Base-by-base conservation (phyloP, 2,113 vertebrate species). In the Pristiophorus japonicus region DNA sequence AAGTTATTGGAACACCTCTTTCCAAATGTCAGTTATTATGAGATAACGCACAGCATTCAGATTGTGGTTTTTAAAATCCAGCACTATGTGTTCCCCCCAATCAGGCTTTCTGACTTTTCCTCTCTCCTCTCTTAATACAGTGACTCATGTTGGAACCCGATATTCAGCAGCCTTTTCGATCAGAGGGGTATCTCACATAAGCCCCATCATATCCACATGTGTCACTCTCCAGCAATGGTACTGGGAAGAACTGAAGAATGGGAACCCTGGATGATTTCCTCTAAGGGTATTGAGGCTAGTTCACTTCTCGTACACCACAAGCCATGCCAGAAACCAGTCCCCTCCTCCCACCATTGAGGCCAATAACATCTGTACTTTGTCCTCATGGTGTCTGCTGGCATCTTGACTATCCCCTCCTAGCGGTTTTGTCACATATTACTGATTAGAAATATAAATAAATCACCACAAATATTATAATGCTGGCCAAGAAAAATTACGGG, bases 21-120 rank as follows among this genome's bases (percentile, higher is more conserved):
- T 92, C 38, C 88, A 91, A 91, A 91, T 62, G 30, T 91, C 51
- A n/a, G 27, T n/a, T 91, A n/a, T n/a, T n/a, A 59, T 59, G 30
- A 91, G 27, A 59, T 59, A 51, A n/a, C 51, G 51, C 47, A 62
- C 30, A 55, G 47, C 51, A 63, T 65, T 92, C 30, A 63, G 34
- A 38, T 63, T 4, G 38, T 62, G 62, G 59, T 20, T 63, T 38
- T 63, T 38, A 7, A 91, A 62, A 38, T 20, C 55, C 34, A 63
- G 30, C 55, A n/a, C 12, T 34, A 62, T 18, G 27, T 51, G 11
- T 91, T 63, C 5, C 88, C 34, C n/a, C 4, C n/a, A 63, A 59
- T 20, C 87, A 92, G 59, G 34, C 88, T 63, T 30, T n/a, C 11
- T 14, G 16, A 59, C 59, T 59, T 6, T 59, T 81, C 70, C 16